A percentile compares a stretch with the other conserved stretches of the same genome.
Evolutionary conservation across 2,113 vertebrate species (phyloP).

Genomic region (Sinocyclocheilus rhinocerous): DNA sequence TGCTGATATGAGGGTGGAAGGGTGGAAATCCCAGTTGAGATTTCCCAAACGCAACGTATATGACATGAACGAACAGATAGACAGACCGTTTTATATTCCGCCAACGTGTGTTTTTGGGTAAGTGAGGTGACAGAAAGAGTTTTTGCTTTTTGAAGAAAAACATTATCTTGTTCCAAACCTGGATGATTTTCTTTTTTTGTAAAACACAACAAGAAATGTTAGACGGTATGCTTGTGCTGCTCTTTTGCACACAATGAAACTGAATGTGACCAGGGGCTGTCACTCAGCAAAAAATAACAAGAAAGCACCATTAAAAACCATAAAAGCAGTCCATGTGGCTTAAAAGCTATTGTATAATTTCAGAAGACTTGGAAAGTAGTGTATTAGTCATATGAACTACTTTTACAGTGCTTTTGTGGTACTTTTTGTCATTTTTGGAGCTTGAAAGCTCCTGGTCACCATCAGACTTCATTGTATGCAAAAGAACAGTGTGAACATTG

Average conservation of each 20-base stretch:
- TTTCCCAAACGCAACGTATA: not conserved
- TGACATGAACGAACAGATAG: not conserved
- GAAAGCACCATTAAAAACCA: not conserved
- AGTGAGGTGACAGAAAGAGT: not conserved
- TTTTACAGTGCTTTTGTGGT: not conserved
- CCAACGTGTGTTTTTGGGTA: not conserved
- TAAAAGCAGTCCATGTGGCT: not conserved
- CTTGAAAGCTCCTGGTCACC: not conserved
- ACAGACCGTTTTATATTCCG: not conserved
- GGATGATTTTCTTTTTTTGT: not conserved
- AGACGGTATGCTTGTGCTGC: not conserved
- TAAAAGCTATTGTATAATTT: not conserved
- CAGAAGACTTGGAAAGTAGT: not conserved
- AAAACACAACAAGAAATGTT: not conserved
- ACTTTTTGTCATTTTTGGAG: not conserved
- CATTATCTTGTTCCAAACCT: not conserved
- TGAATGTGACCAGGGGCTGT: not conserved
- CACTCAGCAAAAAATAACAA: not conserved
- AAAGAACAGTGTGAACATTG: not conserved
- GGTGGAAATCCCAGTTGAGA: slow-evolving; percentile 19
- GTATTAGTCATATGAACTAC: not conserved
- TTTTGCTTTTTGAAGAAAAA: not conserved
- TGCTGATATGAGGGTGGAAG: not conserved
- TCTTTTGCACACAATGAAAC: not conserved
- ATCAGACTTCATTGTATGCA: not conserved